Conservation (phyloP, 2,888 invertebrate species). For the Perizoma flavofasciatum region DNA sequence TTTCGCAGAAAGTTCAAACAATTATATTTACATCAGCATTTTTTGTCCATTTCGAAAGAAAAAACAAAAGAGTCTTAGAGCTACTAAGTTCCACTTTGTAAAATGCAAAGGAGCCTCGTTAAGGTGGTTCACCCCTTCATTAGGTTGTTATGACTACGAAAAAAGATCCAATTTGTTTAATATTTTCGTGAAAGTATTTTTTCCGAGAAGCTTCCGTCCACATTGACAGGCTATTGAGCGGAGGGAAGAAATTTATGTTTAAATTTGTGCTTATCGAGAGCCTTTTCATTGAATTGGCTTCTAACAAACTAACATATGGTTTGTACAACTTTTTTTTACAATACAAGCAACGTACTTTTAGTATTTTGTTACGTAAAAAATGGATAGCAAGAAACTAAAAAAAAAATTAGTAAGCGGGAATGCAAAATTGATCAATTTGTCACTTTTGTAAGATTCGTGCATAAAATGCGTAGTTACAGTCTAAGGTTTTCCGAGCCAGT, state of each 20-base stretch:
- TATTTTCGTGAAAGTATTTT: slow-evolving; percentile 26
- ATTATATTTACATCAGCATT: not conserved
- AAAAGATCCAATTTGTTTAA: slow-evolving; percentile 21
- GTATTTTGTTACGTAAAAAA: too few species aligned
- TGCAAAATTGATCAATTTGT: too few species aligned
- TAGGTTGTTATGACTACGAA: slow-evolving; percentile 22
- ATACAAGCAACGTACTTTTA: not conserved
- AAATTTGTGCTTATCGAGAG: slow-evolving; percentile 24
- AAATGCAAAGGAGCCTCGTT: not conserved
- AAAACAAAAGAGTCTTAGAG: too few species aligned
- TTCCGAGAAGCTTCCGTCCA: slow-evolving; percentile 20
- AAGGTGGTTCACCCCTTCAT: slow-evolving; percentile 9
- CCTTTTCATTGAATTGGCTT: slow-evolving; percentile 13
- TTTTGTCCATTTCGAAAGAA: not conserved
- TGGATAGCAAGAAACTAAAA: too few species aligned
- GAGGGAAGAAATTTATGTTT: slow-evolving; percentile 28
- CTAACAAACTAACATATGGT: slow-evolving; percentile 7
- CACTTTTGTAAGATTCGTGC: too few species aligned
- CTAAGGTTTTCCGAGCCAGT: slow-evolving; percentile 46
- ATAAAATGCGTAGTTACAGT: too few species aligned
- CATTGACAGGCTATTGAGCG: slow-evolving; percentile 41
- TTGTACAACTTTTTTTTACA: not conserved
- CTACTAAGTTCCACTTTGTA: too few species aligned
- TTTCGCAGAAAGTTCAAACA: not conserved
- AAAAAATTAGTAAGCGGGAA: too few species aligned